A percentile compares a stretch with the other conserved stretches of the same genome.
Evolutionary conservation across 1,140 invertebrate genomes (phyloP).

Genomic region (Plutomurus gul): DNA sequence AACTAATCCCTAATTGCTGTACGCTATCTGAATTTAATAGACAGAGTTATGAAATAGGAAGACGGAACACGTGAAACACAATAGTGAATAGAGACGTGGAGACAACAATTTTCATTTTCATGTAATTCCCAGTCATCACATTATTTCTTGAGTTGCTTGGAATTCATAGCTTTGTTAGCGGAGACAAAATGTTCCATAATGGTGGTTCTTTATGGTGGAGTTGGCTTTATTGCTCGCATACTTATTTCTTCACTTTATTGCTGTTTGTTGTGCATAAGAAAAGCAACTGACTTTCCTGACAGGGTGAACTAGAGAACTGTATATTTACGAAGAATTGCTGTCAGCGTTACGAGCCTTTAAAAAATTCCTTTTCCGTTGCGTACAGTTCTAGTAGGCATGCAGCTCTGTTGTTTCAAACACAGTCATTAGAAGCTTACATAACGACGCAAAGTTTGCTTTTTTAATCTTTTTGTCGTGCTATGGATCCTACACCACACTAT

Average conservation of each 20-base stretch:
- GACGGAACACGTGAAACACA: background rate
- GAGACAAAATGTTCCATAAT: background rate
- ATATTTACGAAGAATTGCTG: background rate
- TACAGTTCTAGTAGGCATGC: background rate
- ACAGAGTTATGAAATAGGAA: background rate
- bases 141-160: background rate
- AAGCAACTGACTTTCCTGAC: too few species aligned
- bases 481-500: too few species aligned
- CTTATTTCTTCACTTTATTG: too few species aligned
- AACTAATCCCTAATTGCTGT: too few species aligned
- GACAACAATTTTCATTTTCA: background rate
- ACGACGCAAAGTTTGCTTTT: too few species aligned
- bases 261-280: too few species aligned
- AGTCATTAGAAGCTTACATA: slow-evolving; percentile 15
- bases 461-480: too few species aligned
- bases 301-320: background rate
- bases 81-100: background rate
- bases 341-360: background rate
- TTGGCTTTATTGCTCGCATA: too few species aligned
- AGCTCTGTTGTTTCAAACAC: background rate
- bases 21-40: background rate
- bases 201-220: too few species aligned
- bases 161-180: background rate
- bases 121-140: background rate
- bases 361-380: slow-evolving; percentile 25